Conservation (phyloP, 2,888 invertebrate species). For the Melanotus villosus region DNA sequence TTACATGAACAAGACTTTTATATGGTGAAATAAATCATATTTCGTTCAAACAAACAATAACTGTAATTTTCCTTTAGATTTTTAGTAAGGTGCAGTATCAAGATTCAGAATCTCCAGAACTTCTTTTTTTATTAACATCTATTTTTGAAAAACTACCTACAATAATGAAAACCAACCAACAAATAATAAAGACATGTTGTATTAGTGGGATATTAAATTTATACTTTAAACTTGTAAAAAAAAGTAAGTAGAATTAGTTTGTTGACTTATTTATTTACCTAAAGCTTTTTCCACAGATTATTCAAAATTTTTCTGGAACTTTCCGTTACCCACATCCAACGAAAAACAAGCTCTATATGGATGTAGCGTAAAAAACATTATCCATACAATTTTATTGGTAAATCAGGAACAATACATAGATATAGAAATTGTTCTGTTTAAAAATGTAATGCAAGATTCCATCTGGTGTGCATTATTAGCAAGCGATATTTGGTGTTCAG, state of each 20-base stretch:
- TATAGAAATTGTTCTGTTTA: slow-evolving; percentile 54
- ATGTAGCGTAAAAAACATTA: slow-evolving; percentile 52
- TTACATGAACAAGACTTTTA: slow-evolving; percentile 38
- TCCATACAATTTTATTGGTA: slow-evolving; percentile 49
- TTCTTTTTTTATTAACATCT: slow-evolving; percentile 22
- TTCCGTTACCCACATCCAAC: neutral
- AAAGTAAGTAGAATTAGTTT: slow-evolving; percentile 6
- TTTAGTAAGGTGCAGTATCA: neutral
- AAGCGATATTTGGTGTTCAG: slow-evolving; percentile 58
- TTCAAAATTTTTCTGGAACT: slow-evolving; percentile 25
- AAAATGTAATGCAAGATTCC: slow-evolving; percentile 54
- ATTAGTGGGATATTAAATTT: neutral
- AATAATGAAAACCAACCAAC: neutral
- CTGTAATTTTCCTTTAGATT: neutral
- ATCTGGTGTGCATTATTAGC: slow-evolving; percentile 58
- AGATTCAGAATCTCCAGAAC: neutral
- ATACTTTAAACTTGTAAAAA: slow-evolving; percentile 7
- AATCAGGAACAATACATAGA: slow-evolving; percentile 47
- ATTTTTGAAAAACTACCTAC: slow-evolving; percentile 1
- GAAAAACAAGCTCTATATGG: slow-evolving; percentile 41
- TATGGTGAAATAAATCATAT: slow-evolving; percentile 31
- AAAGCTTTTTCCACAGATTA: slow-evolving; percentile 18
- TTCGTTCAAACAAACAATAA: too few species aligned
- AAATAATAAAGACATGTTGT: neutral
- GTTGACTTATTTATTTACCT: neutral